phyloP scores from a whole-genome alignment of 2,888 invertebrate genomes.

The Macrophya alboannulata region DNA sequence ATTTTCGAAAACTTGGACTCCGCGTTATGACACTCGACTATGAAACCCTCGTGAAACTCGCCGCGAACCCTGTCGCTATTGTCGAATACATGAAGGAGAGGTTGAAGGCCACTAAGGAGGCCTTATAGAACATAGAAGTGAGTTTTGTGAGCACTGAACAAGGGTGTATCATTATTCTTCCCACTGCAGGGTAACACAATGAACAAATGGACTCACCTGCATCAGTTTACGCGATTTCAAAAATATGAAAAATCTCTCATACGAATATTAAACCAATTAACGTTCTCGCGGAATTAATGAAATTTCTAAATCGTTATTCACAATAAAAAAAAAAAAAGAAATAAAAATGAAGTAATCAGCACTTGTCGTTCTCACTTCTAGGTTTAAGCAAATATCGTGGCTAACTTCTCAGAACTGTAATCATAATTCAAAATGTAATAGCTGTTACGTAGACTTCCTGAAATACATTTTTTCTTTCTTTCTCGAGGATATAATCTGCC shows the following conservation, averaged over 20 bases:
- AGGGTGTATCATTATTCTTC: background rate
- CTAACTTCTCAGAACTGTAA: background rate
- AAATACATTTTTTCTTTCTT: background rate
- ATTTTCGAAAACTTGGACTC: constrained; percentile 85
- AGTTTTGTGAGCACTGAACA: background rate
- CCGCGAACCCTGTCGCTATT: constrained; percentile 81
- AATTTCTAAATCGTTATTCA: too few relatives aligned
- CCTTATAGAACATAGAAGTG: constrained; percentile 60
- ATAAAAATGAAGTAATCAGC: too few relatives aligned
- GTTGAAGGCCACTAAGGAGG: constrained; percentile 77
- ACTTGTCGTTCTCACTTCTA: background rate
- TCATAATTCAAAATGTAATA: background rate
- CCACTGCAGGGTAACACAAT: background rate
- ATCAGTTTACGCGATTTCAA: too few relatives aligned
- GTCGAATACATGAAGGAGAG: constrained; percentile 81
- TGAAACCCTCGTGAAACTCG: constrained; percentile 80
- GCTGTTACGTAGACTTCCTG: background rate
- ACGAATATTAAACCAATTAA: too few relatives aligned
- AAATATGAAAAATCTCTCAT: too few relatives aligned
- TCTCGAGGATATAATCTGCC: background rate
- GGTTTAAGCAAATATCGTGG: background rate
- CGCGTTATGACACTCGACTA: constrained; percentile 84
- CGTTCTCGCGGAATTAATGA: too few relatives aligned
- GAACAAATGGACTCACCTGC: too few relatives aligned
- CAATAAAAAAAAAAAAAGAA: background rate